A percentile compares a stretch with the other conserved stretches of the same genome.
Evolutionary conservation across 2,797 vertebrate species (phyloP).

Genomic region (Nothura maculosa): DNA sequence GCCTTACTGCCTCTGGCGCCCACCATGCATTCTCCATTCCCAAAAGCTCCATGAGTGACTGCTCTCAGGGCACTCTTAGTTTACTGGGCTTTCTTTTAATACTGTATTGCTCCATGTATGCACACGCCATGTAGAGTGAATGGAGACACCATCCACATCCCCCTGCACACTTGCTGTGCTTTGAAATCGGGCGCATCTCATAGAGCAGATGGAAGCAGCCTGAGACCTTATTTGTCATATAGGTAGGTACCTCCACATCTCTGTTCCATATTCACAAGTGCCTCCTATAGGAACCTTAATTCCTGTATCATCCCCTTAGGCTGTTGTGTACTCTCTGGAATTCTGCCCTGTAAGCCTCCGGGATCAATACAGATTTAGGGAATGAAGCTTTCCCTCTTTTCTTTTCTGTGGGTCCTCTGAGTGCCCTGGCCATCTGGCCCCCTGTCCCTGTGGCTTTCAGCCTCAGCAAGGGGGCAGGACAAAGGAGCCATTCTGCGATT

Average conservation of each 20-base stretch:
- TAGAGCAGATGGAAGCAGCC: background rate
- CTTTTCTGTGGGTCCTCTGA: background rate
- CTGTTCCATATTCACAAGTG: accelerated
- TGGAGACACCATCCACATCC: background rate
- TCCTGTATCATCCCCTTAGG: background rate
- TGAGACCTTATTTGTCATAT: background rate
- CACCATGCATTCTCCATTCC: background rate
- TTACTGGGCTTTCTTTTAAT: background rate
- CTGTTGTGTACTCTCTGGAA: background rate
- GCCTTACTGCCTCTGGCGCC: conserved; percentile 30
- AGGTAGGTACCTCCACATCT: background rate
- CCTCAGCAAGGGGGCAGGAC: background rate
- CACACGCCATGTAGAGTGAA: accelerated
- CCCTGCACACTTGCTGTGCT: background rate
- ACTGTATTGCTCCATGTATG: background rate
- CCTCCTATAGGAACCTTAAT: background rate
- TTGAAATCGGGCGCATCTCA: background rate
- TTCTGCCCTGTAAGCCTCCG: background rate
- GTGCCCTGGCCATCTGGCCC: conserved; percentile 18
- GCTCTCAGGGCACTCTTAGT: background rate
- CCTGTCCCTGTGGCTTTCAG: conserved; percentile 15
- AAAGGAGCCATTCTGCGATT: conserved; percentile 34
- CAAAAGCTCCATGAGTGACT: background rate
- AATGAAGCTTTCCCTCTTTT: background rate
- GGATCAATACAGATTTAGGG: background rate